Evolutionary conservation across 2,113 vertebrate genomes (phyloP).

Genomic region (Bombycilla garrulus): DNA sequence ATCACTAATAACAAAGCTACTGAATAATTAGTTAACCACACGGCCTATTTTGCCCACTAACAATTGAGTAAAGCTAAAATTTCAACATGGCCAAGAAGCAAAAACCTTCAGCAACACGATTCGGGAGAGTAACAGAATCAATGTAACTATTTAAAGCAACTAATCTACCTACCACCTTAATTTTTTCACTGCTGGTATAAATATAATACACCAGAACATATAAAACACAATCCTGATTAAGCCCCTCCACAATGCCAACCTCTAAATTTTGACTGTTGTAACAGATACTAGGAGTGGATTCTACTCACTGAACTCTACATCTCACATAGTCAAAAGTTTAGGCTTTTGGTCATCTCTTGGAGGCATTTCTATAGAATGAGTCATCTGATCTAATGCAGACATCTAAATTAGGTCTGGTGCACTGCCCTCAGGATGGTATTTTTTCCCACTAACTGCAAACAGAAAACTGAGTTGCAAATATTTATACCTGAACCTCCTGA

Average conservation of each 20-base stretch:
- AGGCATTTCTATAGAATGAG: slow-evolving; percentile 7
- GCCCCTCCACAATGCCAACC: not conserved
- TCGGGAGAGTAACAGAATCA: not conserved
- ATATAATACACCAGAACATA: not conserved
- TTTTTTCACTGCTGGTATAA: not conserved
- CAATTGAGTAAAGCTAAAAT: not conserved
- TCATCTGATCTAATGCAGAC: not conserved
- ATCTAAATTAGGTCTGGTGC: not conserved
- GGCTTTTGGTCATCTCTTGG: not conserved
- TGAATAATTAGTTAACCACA: not conserved
- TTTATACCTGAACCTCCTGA: not conserved
- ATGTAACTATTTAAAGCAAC: not conserved
- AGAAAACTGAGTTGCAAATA: not conserved
- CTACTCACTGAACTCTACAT: not conserved
- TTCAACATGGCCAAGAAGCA: not conserved
- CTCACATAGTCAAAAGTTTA: not conserved
- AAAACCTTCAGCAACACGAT: not conserved
- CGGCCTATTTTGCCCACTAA: not conserved
- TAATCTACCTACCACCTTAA: not conserved
- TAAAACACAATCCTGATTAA: not conserved
- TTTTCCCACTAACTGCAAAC: not conserved
- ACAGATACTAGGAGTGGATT: not conserved
- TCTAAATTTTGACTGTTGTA: not conserved
- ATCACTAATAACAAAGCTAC: not conserved
- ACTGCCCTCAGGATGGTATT: not conserved